These are phyloP conservation scores for Rhinichthys klamathensis DNA, from an alignment of 2,113 vertebrate genomes.

Conservation along the genomic window DNA sequence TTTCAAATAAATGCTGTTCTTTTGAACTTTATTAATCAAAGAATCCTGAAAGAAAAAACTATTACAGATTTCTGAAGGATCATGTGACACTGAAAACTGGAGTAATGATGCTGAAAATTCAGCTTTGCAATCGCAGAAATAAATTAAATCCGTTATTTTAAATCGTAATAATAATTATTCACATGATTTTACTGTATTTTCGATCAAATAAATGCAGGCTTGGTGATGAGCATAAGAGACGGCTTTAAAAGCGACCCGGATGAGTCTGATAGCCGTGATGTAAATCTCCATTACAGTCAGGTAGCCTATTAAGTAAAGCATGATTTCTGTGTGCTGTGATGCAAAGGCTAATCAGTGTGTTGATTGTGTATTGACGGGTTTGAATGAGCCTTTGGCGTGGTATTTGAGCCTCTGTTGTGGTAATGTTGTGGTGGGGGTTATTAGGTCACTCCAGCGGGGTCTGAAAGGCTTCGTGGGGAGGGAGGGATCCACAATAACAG, in stretches of 20 bases:
- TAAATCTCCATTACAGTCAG: background rate
- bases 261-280: background rate
- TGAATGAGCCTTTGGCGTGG: constrained; percentile 29
- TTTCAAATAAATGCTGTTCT: background rate
- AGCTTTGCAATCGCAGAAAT: background rate
- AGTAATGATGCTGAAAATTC: background rate
- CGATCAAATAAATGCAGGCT: background rate
- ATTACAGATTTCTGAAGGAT: background rate
- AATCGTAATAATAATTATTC: background rate
- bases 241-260: too few relatives aligned
- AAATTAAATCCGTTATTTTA: background rate
- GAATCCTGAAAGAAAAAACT: too few relatives aligned
- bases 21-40: background rate
- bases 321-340: constrained; percentile 28
- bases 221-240: too few relatives aligned
- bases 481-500: constrained; percentile 26
- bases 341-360: constrained; percentile 36
- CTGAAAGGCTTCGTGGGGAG: constrained; percentile 10
- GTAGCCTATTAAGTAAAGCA: background rate
- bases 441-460: constrained; percentile 28
- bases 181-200: background rate
- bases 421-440: constrained; percentile 34
- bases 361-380: constrained; percentile 27
- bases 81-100: background rate
- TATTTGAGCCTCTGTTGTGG: constrained; percentile 44